Percentiles rank a stretch among this genome's conserved stretches.
Evolutionary conservation across 2,888 invertebrate species (phyloP).

Genomic region (Caenorhabditis panamensis): DNA sequence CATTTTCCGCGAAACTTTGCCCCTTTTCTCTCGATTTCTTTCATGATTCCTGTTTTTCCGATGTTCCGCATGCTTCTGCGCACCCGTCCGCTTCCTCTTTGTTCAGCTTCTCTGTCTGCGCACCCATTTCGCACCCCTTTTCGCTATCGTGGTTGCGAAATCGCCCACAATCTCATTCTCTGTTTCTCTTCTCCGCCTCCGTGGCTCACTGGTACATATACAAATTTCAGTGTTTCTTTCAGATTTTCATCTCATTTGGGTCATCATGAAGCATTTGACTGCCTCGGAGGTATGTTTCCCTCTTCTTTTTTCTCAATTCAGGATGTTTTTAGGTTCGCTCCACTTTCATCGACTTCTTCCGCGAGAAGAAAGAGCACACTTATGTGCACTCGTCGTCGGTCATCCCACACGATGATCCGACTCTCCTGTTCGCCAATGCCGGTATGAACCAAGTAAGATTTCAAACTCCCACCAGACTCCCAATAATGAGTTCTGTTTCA

Average conservation of each 20-base stretch:
- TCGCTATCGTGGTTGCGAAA: conserved; percentile 42
- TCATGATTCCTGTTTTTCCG: conserved; percentile 28
- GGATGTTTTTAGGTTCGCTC: conserved; percentile 68
- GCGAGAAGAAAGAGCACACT: conserved; percentile 86
- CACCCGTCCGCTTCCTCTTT: conserved; percentile 27
- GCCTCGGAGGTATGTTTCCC: conserved; percentile 64
- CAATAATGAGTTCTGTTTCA: conserved; percentile 78
- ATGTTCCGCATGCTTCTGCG: conserved; percentile 25
- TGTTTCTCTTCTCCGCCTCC: neutral
- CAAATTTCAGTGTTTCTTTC: conserved; percentile 2
- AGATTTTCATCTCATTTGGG: conserved; percentile 38
- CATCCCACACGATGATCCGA: conserved; percentile 97
- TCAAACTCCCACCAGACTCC: neutral
- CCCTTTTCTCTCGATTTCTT: conserved; percentile 1
- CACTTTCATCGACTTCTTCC: conserved; percentile 78
- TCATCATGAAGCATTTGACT: conserved; percentile 60
- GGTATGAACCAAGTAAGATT: conserved; percentile 99
- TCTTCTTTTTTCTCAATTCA: neutral
- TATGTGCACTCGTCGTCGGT: conserved; percentile 98
- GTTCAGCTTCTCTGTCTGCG: conserved; percentile 19
- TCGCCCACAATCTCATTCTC: conserved; percentile 22
- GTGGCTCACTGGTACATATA: too few species aligned
- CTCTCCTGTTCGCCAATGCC: conserved; percentile 96
- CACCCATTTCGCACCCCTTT: conserved; percentile 22
- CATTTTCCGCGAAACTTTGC: neutral